Percentiles rank a stretch among this genome's conserved stretches.
phyloP scores from a whole-genome alignment of 2,888 invertebrate genomes.

The Nephrotoma guestfalica region DNA sequence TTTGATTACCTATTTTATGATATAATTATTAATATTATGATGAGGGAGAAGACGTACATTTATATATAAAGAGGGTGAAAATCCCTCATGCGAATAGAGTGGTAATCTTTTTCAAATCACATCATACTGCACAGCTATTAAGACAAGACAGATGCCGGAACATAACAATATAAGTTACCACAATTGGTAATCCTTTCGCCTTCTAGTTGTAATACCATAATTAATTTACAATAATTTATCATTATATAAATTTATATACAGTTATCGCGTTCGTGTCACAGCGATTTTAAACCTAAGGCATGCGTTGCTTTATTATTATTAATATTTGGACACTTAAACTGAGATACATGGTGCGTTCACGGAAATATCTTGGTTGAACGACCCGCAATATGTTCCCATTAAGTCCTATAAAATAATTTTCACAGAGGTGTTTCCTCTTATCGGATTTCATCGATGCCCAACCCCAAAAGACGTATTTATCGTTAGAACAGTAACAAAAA shows the following conservation, averaged over 20 bases:
- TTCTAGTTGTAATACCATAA: neutral
- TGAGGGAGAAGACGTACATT: neutral
- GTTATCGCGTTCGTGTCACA: neutral
- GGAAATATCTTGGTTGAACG: no score
- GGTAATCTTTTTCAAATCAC: no score
- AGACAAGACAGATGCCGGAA: neutral
- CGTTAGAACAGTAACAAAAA: no score
- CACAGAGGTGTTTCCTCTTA: no score
- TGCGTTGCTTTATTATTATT: no score
- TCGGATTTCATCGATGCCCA: no score
- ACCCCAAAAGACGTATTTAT: no score
- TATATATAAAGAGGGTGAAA: neutral
- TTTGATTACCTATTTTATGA: neutral
- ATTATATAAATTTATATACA: neutral
- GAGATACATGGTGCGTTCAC: no score
- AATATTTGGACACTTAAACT: no score
- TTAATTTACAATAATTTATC: neutral
- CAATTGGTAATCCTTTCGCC: neutral
- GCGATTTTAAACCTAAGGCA: no score
- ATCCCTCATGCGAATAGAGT: neutral
- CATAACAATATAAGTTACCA: neutral
- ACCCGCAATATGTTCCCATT: no score
- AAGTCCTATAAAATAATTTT: no score
- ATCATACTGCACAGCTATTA: neutral
- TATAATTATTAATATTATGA: neutral